phyloP scores from a whole-genome alignment of 2,113 vertebrate species.

The Taxidea taxus region DNA sequence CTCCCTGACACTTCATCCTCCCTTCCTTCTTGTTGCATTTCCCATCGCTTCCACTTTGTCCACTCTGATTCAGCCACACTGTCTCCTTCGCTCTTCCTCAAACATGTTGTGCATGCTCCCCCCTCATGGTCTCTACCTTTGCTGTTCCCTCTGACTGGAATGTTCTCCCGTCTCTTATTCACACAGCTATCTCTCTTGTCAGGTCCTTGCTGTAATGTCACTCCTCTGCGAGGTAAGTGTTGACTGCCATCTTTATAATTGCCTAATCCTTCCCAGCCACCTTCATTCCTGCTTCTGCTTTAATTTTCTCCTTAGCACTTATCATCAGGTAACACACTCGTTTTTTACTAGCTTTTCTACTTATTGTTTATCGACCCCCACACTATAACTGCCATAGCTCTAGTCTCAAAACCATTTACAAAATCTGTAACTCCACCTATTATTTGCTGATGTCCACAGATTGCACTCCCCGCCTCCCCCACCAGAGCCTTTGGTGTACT shows the following conservation, averaged over 20 bases:
- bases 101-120: rapidly evolving
- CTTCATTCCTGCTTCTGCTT: neutral
- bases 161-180: neutral
- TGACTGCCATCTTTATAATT: neutral
- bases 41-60: rapidly evolving
- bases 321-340: neutral
- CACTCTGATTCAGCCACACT: neutral
- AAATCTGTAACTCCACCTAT: neutral
- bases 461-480: neutral
- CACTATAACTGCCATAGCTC: neutral
- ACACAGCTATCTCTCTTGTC: neutral
- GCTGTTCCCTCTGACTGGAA: neutral
- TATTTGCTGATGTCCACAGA: neutral
- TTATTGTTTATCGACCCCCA: neutral
- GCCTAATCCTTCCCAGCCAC: neutral
- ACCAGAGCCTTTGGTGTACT: neutral
- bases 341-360: neutral
- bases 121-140: rapidly evolving
- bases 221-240: rapidly evolving
- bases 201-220: rapidly evolving
- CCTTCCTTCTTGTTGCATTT: neutral
- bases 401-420: neutral
- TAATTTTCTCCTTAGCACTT: neutral
- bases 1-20: neutral
- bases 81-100: rapidly evolving